Evolutionary conservation across 2,888 invertebrate species (phyloP).

Genomic region (Cryptocephalus primarius): DNA sequence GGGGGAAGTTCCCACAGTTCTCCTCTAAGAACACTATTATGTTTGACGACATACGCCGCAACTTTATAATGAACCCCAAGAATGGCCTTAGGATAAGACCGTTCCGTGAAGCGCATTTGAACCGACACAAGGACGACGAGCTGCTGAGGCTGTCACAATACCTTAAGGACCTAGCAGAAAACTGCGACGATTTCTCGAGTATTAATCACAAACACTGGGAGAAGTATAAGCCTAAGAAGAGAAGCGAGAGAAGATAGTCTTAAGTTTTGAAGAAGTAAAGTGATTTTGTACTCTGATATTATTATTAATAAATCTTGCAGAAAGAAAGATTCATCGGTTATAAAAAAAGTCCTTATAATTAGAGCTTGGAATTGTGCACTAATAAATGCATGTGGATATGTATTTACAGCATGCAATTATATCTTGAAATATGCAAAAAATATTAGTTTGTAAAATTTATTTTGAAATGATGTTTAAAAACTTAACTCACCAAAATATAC

Average conservation of each 20-base stretch:
- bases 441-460: no score
- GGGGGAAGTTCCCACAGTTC: conserved; percentile 90
- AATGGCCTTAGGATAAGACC: conserved; percentile 84
- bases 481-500: no score
- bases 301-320: no score
- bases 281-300: no score
- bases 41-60: conserved; percentile 92
- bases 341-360: no score
- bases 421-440: no score
- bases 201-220: conserved; percentile 92
- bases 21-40: conserved; percentile 89
- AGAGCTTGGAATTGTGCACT: no score
- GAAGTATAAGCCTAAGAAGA: conserved; percentile 49
- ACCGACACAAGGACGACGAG: conserved; percentile 74
- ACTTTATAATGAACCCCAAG: conserved; percentile 96
- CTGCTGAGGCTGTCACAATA: conserved; percentile 70
- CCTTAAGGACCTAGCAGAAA: conserved; percentile 67
- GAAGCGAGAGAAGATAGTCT: conserved; percentile 3
- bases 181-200: conserved; percentile 70
- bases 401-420: no score
- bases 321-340: no score
- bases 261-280: no score
- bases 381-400: no score
- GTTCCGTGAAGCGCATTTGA: conserved; percentile 83
- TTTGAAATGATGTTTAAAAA: no score